Conservation (phyloP, 2,113 vertebrate genomes). For the Chrysemys picta region DNA sequence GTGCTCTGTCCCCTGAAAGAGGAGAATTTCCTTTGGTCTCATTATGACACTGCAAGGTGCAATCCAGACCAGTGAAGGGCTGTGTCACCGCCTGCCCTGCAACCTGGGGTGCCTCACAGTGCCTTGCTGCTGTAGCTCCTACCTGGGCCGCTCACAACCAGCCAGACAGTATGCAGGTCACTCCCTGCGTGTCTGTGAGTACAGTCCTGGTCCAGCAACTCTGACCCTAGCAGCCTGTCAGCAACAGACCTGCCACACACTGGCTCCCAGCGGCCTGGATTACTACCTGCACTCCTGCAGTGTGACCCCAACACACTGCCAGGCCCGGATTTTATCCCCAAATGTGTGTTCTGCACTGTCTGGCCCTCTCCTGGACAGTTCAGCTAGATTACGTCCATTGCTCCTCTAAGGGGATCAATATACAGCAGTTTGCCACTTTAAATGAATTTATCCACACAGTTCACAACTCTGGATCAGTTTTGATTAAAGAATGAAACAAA, state of each 20-base stretch:
- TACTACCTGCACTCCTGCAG: not conserved
- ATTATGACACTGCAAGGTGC: not conserved
- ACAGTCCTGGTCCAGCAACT: not conserved
- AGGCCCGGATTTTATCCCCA: not conserved
- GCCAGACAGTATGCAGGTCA: not conserved
- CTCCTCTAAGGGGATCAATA: not conserved
- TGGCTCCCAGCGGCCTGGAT: not conserved
- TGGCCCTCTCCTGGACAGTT: not conserved
- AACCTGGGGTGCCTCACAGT: not conserved
- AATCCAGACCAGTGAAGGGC: not conserved
- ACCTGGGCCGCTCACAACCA: not conserved
- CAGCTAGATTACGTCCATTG: not conserved
- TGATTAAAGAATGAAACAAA: not conserved
- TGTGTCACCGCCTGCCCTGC: not conserved
- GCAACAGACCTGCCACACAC: not conserved
- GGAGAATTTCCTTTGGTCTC: not conserved
- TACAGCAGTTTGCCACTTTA: not conserved
- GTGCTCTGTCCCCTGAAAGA: not conserved
- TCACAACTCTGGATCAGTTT: not conserved
- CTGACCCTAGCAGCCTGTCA: not conserved
- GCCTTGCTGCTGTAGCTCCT: too few relatives aligned
- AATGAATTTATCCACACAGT: not conserved
- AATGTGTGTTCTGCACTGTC: not conserved
- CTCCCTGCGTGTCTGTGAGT: not conserved
- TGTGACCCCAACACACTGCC: not conserved